Base-by-base conservation (phyloP, 2,113 vertebrate species). In the Triplophysa rosa region DNA sequence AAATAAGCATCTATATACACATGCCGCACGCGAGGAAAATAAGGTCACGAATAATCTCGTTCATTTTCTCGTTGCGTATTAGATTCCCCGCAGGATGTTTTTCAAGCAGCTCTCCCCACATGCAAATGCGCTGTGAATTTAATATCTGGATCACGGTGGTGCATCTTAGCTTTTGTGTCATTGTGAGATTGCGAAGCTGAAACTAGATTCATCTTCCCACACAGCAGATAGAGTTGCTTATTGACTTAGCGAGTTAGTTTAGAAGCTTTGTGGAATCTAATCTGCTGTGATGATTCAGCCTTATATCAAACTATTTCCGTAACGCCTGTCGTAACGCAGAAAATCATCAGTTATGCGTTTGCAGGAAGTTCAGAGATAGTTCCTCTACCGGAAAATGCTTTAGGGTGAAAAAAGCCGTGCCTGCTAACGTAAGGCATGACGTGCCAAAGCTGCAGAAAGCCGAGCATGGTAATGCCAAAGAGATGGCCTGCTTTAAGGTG, bases 381-480 rank as follows among this genome's bases (percentile, higher is more conserved):
- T 54, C 64, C 78, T 72, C 49, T 29, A 83, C 17, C 49, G 61
- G 67, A 82, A 77, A 45, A 49, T 19, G 61, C 40, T 76, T 82
- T n/a, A 5, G 16, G n/a, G 52, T 58, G 54, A 58, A 24, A 24
- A 65, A 37, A 74, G 26, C 62, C 40, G 10, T 17, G 19, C 42
- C 68, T 40, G 56, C 14, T 42, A 45, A 66, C 63, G 45, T 62
- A 61, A 40, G 16, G n/a, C 74, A 69, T 21, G 24, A 76, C 58
- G 64, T 29, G 23, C 58, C 19, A 80, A 37, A 71, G 58, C 58
- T 56, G 71, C 64, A 61, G 74, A 69, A 73, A 78, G 69, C 61
- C 62, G 45, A 37, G 66, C 69, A 42, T 66, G 49, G 58, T 85
- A 84, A 88, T 82, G 74, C 82, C 68, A 75, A 84, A 78, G 82